Conservation (phyloP, 2,113 vertebrate species). For the Silurus glanis region DNA sequence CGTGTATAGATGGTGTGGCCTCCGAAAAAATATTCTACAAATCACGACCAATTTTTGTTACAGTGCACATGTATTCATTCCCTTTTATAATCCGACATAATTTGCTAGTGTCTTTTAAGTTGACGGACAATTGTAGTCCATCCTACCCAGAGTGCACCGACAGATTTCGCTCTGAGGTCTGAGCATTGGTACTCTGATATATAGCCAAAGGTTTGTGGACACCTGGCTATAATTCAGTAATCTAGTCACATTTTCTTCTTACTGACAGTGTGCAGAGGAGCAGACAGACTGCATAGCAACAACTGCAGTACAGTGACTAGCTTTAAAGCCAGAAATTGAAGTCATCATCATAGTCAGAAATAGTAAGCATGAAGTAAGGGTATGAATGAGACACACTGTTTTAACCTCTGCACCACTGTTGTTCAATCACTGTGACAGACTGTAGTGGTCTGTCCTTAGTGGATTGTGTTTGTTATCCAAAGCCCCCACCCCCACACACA, state of each 20-base stretch:
- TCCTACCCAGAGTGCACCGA: not conserved
- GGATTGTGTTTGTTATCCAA: not conserved
- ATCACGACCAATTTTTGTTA: not conserved
- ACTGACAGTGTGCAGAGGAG: not conserved
- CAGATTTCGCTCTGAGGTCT: not conserved
- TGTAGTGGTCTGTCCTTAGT: not conserved
- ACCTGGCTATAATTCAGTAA: not conserved
- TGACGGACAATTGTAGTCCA: not conserved
- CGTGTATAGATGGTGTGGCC: not conserved
- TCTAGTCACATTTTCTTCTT: not conserved
- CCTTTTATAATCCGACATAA: not conserved
- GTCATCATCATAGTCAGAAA: not conserved
- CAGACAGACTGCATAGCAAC: not conserved
- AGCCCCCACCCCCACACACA: too few relatives aligned
- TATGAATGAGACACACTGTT: not conserved
- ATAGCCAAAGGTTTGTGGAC: not conserved
- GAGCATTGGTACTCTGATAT: not conserved
- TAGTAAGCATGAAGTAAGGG: not conserved
- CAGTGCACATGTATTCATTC: not conserved
- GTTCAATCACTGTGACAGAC: not conserved
- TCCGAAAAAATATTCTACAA: not conserved
- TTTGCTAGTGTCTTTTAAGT: not conserved
- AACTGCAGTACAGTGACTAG: not conserved
- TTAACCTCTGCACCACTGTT: not conserved
- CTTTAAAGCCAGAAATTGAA: not conserved